Conservation (phyloP, 1,140 invertebrate genomes). For the Cyclina sinensis region DNA sequence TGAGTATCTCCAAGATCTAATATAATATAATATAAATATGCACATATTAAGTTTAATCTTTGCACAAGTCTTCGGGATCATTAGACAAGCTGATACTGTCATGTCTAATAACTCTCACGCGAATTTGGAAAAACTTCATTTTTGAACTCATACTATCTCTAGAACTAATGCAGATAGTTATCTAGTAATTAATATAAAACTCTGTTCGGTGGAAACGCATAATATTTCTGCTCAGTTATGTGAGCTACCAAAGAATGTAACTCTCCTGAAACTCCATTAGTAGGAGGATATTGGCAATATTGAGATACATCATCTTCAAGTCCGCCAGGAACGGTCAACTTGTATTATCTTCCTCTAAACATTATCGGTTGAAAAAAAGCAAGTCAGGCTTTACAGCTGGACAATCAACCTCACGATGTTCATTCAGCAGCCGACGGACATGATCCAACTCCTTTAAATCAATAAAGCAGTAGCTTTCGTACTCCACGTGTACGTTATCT, state of each 20-base stretch:
- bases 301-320: not conserved
- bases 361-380: slow-evolving; percentile 8
- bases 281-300: not conserved
- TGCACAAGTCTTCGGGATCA: no score
- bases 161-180: no score
- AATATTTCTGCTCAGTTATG: not conserved
- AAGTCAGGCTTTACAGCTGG: not conserved
- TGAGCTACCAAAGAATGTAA: not conserved
- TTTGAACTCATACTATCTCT: no score
- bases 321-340: not conserved
- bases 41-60: no score
- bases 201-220: not conserved
- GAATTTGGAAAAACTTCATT: no score
- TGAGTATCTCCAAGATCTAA: no score
- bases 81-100: no score
- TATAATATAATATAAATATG: no score
- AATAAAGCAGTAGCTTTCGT: not conserved
- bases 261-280: not conserved
- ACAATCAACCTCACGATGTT: not conserved
- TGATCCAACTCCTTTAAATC: not conserved
- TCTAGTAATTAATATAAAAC: no score
- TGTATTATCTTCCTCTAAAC: not conserved
- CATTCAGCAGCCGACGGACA: not conserved
- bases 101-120: no score
- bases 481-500: not conserved